A percentile compares a stretch with the other conserved stretches of the same genome.
phyloP scores from a whole-genome alignment of 2,888 invertebrate species.

The Teinopalpus imperialis region DNA sequence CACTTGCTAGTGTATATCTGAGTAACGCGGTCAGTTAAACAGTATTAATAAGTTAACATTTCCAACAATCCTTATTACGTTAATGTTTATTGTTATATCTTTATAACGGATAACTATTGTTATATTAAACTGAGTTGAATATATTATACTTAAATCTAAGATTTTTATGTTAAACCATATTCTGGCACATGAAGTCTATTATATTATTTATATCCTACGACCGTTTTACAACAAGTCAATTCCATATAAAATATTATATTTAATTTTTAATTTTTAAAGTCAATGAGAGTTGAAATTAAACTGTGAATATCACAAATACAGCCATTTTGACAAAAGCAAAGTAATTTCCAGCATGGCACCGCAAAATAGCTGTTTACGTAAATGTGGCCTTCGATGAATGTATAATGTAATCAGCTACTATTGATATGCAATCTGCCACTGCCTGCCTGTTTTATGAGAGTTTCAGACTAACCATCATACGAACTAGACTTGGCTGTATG shows the following conservation, averaged over 20 bases:
- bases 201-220: conserved; percentile 1
- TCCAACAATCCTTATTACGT: too few species aligned
- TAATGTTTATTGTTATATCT: too few species aligned
- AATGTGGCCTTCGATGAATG: conserved; percentile 70
- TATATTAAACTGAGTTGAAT: too few species aligned
- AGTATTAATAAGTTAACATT: too few species aligned
- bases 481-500: too few species aligned
- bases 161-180: too few species aligned
- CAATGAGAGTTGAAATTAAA: conserved; percentile 30
- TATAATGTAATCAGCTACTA: conserved; percentile 69
- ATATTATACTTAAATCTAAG: too few species aligned
- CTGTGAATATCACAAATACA: conserved; percentile 30
- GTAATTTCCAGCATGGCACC: conserved; percentile 43
- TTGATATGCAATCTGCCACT: conserved; percentile 35
- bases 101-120: too few species aligned
- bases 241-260: conserved; percentile 1
- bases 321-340: conserved; percentile 33
- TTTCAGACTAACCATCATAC: too few species aligned
- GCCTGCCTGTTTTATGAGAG: conserved; percentile 15
- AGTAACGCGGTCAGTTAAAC: too few species aligned
- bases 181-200: not conserved
- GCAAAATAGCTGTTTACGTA: conserved; percentile 66
- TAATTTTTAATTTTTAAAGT: too few species aligned
- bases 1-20: too few species aligned
- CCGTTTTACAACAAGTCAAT: conserved; percentile 9